phyloP scores from a whole-genome alignment of 2,888 invertebrate species.

The Epinotia bilunana region DNA sequence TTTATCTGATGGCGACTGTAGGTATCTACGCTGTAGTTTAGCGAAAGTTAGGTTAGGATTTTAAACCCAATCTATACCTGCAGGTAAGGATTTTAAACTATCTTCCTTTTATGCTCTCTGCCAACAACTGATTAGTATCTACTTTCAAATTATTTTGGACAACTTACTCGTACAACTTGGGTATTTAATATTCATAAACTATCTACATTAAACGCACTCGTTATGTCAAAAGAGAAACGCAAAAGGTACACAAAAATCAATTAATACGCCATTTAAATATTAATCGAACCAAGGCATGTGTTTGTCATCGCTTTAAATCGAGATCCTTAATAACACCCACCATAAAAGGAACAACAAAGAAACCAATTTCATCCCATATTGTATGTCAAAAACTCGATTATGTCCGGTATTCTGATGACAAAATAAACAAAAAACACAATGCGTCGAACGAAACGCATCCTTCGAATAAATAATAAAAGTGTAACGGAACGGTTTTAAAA shows the following conservation, averaged over 20 bases:
- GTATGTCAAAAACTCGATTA: slow-evolving; percentile 82
- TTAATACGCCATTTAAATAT: slow-evolving; percentile 43
- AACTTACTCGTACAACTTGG: too few species aligned
- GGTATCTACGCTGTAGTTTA: too few species aligned
- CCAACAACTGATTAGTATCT: too few species aligned
- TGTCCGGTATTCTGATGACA: slow-evolving; percentile 71
- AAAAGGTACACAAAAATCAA: slow-evolving; percentile 36
- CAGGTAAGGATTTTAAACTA: not conserved
- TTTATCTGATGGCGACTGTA: too few species aligned
- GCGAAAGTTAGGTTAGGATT: too few species aligned
- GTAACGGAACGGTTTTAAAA: slow-evolving; percentile 73
- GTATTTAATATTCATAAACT: too few species aligned
- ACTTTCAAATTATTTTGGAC: too few species aligned
- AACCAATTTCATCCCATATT: slow-evolving; percentile 80
- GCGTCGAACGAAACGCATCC: slow-evolving; percentile 64
- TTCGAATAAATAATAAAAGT: slow-evolving; percentile 64
- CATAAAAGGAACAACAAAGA: slow-evolving; percentile 73
- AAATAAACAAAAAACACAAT: slow-evolving; percentile 60
- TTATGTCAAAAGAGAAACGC: slow-evolving; percentile 10
- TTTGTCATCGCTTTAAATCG: slow-evolving; percentile 48
- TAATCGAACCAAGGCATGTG: slow-evolving; percentile 41
- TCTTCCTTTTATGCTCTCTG: not conserved
- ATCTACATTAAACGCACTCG: slow-evolving; percentile 41
- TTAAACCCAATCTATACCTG: not conserved
- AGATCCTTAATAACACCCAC: slow-evolving; percentile 63